A percentile compares a stretch with the other conserved stretches of the same genome.
phyloP scores from a whole-genome alignment of 2,113 vertebrate genomes.

The Mormoops blainvillei region DNA sequence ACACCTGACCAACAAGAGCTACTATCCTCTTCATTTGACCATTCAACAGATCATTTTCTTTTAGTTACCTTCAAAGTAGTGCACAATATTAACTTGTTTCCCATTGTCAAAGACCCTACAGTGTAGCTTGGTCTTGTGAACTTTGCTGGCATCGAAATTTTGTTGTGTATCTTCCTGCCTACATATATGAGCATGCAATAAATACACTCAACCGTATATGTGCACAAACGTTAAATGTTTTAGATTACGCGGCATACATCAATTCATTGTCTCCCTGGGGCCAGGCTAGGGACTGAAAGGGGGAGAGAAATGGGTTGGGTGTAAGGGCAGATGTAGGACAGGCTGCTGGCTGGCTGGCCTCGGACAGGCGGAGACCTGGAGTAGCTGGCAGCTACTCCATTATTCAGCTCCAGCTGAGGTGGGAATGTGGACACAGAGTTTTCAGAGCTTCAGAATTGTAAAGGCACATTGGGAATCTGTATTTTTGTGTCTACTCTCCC shows the following conservation, averaged over 20 bases:
- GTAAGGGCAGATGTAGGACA: rapidly evolving
- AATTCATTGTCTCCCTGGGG: not conserved
- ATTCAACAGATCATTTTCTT: not conserved
- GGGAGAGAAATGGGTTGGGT: not conserved
- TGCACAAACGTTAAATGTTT: not conserved
- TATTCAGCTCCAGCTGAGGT: not conserved
- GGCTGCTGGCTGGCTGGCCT: not conserved
- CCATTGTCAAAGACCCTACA: not conserved
- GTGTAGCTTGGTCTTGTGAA: not conserved
- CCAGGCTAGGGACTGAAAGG: not conserved
- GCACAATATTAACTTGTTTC: not conserved
- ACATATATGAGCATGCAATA: not conserved
- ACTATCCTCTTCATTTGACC: not conserved
- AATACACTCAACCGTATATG: not conserved
- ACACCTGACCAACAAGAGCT: not conserved
- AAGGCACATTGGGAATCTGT: not conserved
- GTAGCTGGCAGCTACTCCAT: not conserved
- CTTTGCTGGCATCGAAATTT: not conserved
- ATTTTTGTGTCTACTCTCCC: not conserved
- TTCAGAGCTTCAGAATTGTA: not conserved
- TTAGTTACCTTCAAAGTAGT: not conserved
- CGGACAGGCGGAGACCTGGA: not conserved
- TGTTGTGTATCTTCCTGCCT: not conserved
- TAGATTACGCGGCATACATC: not conserved
- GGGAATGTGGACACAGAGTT: not conserved